Evolutionary conservation across 64 coral and sea anemone genomes (phyloP).

Genomic region (Montipora efflorescens): DNA sequence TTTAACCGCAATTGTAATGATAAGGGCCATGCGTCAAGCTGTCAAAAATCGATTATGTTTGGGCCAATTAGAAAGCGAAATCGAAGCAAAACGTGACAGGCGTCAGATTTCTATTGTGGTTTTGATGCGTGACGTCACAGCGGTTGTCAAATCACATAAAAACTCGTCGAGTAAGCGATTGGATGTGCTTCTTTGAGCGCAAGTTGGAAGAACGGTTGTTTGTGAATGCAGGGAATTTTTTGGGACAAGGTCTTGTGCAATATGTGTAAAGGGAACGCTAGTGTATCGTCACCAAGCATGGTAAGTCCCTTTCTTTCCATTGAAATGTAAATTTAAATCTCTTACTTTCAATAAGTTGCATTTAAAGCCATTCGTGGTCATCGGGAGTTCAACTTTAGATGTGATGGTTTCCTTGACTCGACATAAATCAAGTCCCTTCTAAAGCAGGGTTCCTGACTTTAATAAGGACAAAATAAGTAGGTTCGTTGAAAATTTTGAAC

Average conservation of each 20-base stretch:
- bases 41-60: background rate
- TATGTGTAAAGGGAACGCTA: slow-evolving; percentile 50
- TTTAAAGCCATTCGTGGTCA: background rate
- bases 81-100: slow-evolving; percentile 16
- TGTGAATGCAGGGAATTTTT: background rate
- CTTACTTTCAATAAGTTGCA: background rate
- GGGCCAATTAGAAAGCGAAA: slow-evolving; percentile 30
- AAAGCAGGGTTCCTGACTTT: background rate
- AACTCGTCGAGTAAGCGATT: background rate
- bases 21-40: background rate
- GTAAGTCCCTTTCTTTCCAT: background rate
- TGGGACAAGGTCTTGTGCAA: background rate
- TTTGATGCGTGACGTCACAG: slow-evolving; percentile 23
- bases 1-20: background rate
- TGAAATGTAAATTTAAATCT: background rate
- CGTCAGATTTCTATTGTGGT: background rate
- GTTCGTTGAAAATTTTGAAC: background rate
- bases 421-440: background rate
- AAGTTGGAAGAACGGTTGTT: background rate
- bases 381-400: background rate
- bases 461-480: too few relatives aligned
- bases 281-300: background rate
- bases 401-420: background rate
- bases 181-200: slow-evolving; percentile 1
- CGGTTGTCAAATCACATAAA: slow-evolving; percentile 24